These are phyloP conservation scores for Cepaea nemoralis DNA, from an alignment of 1,140 invertebrate genomes.

Conservation along the genomic window DNA sequence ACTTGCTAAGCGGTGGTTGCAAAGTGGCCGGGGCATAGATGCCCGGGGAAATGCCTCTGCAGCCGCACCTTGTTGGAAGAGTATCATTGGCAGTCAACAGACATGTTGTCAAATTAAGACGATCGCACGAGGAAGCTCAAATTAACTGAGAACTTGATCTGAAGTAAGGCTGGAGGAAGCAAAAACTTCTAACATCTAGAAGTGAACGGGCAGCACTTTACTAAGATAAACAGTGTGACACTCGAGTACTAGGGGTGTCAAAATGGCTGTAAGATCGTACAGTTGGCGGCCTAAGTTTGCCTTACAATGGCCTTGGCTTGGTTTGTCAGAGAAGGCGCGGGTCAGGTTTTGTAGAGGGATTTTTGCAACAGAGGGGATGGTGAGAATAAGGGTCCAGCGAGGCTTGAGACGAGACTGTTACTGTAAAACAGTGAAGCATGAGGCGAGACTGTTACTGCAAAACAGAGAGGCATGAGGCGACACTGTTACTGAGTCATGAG, in stretches of 20 bases:
- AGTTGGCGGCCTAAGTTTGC: background rate
- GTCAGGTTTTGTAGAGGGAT: too few relatives aligned
- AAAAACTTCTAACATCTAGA: background rate
- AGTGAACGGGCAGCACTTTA: background rate
- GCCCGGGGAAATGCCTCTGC: too few relatives aligned
- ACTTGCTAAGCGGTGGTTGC: background rate
- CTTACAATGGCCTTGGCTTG: too few relatives aligned
- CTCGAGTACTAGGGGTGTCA: background rate
- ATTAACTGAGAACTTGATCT: conserved; percentile 7
- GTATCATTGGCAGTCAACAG: background rate
- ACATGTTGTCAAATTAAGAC: conserved; percentile 18
- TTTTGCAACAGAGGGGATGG: too few relatives aligned
- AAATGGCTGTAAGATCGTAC: background rate
- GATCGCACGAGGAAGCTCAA: background rate
- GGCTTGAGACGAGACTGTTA: too few relatives aligned
- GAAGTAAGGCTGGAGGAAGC: background rate
- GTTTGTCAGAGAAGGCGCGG: too few relatives aligned
- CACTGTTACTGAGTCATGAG: too few relatives aligned
- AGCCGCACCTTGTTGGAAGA: background rate
- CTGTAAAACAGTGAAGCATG: too few relatives aligned
- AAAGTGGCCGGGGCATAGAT: background rate
- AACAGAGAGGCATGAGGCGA: too few relatives aligned
- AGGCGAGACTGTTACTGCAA: too few relatives aligned
- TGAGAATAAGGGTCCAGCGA: too few relatives aligned
- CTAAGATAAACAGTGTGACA: conserved; percentile 8